Conservation (phyloP, 2,888 invertebrate genomes). For the Syritta pipiens region DNA sequence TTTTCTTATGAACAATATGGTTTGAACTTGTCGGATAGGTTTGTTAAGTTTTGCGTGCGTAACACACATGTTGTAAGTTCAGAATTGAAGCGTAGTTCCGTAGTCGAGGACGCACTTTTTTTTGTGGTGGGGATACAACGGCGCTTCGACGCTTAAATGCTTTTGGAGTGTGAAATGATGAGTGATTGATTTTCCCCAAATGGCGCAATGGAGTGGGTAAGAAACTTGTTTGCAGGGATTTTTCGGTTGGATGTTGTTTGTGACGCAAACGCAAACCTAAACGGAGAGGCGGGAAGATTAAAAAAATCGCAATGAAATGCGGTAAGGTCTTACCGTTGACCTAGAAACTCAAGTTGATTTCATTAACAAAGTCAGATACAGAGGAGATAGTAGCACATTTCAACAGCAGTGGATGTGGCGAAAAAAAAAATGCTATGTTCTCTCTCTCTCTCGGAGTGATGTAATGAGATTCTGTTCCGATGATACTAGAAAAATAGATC, state of each 20-base stretch:
- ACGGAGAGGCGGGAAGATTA: neutral
- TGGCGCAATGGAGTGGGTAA: too few relatives aligned
- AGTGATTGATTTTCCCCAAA: neutral
- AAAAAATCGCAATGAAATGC: neutral
- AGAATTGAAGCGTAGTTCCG: too few relatives aligned
- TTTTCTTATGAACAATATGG: too few relatives aligned
- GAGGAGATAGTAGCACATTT: neutral
- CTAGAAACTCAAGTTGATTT: neutral
- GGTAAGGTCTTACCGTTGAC: slow-evolving; percentile 1
- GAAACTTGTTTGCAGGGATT: too few relatives aligned
- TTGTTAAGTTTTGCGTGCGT: too few relatives aligned
- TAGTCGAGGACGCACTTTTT: too few relatives aligned
- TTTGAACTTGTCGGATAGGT: too few relatives aligned
- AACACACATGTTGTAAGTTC: too few relatives aligned
- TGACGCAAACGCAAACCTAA: slow-evolving; percentile 6
- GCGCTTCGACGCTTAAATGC: too few relatives aligned
- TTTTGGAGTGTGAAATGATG: too few relatives aligned
- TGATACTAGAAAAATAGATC: too few relatives aligned
- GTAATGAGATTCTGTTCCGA: slow-evolving; percentile 4
- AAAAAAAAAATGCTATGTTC: neutral
- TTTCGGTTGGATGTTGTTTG: neutral
- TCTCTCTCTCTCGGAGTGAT: neutral
- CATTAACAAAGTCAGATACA: neutral
- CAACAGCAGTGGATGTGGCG: neutral
- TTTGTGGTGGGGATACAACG: too few relatives aligned